These are phyloP conservation scores for Poicephalus gulielmi DNA, from an alignment of 2,113 vertebrate species.

Conservation along the genomic window DNA sequence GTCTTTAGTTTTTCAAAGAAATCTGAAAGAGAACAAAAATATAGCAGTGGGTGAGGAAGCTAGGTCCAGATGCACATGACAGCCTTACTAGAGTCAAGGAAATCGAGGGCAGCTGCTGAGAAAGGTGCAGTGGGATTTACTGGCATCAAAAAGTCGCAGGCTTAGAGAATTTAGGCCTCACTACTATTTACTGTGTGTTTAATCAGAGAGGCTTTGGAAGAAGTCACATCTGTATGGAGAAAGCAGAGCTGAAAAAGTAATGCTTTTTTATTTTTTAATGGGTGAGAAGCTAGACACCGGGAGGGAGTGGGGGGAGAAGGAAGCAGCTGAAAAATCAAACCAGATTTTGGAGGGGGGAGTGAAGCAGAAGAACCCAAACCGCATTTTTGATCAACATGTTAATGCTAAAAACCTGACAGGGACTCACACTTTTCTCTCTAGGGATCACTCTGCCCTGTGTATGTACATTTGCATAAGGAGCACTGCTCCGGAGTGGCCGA, in stretches of 20 bases:
- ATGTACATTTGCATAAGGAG: rapidly evolving
- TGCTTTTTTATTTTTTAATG: neutral
- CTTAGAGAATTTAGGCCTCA: constrained; percentile 9
- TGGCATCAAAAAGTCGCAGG: constrained; percentile 2
- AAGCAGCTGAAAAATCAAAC: neutral
- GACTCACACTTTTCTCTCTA: rapidly evolving
- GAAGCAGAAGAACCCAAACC: neutral
- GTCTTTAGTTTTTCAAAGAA: neutral
- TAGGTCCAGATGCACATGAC: constrained; percentile 7
- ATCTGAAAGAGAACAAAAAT: neutral
- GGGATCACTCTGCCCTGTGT: rapidly evolving
- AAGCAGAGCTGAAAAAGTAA: neutral
- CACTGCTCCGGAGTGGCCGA: rapidly evolving
- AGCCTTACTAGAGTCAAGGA: constrained; percentile 43
- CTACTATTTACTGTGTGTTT: constrained; percentile 56
- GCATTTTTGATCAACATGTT: rapidly evolving
- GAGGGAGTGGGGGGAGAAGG: neutral
- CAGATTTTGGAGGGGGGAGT: neutral
- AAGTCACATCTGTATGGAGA: neutral
- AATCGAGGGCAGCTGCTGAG: constrained; percentile 53
- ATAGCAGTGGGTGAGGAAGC: neutral
- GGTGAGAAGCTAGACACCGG: neutral
- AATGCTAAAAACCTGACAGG: rapidly evolving
- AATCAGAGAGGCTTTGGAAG: constrained; percentile 24
- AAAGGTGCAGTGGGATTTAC: constrained; percentile 55